Evolutionary conservation across 2,113 vertebrate genomes (phyloP), one percentile per base, ranked within the genome.

Genomic region (Chauna torquata): DNA sequence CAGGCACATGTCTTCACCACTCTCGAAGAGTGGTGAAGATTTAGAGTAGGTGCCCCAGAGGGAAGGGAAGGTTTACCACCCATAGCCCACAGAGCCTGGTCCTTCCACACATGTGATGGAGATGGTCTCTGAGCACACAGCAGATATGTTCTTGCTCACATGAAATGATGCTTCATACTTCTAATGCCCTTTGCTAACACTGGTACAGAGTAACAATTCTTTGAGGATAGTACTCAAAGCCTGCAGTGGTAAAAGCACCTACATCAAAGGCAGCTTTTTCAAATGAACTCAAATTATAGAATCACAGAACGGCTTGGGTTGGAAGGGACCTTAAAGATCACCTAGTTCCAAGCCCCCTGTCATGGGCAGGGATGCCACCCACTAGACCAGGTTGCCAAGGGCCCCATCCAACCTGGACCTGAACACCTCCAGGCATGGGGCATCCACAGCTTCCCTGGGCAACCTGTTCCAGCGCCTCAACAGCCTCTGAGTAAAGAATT

Each of bases 31-130:
- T n/a, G n/a, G n/a, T n/a, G n/a, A n/a, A n/a, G n/a, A n/a, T n/a
- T n/a, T n/a, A n/a, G n/a, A n/a, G n/a, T n/a, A n/a, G 47, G 19
- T 2, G 3, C 3, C 25, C 32, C 1, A 0, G 18, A 38, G 11
- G 28, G 28, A 87, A 82, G 42, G 8, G 28, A 19, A 71, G 44
- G 19, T 79, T 82, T 50, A 38, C n/a, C 10, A 45, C 27, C n/a
- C 0, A 1, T 8, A 58, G 55, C 4, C 16, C 9, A 36, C 0
- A 27, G 8, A 90, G 17, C 20, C 34, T 11, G 34, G 8, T 24
- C 28, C 71, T 86, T 68, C 49, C 34, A 61, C 44, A 27, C 2
- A 16, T 49, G 10, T 57, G 13, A 32, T 1, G 50, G 10, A 42
- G 30, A 4, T 3, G 45, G 36, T 42, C 89, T 36, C 36, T 62